phyloP scores from a whole-genome alignment of 2,113 vertebrate species.

The Melanerpes formicivorus region DNA sequence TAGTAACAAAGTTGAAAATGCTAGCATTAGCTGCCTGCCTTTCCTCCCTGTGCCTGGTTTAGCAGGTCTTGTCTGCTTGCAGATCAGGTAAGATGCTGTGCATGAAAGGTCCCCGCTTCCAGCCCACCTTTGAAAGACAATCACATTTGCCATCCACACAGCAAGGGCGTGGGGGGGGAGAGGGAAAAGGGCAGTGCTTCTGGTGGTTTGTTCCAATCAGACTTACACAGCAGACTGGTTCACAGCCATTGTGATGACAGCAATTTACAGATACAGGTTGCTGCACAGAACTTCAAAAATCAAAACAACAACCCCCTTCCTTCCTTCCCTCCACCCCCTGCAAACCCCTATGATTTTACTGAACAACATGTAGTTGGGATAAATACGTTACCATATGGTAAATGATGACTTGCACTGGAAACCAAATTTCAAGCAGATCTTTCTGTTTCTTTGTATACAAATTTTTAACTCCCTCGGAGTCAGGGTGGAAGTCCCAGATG shows the following conservation, averaged over 20 bases:
- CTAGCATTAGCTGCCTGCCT: background rate
- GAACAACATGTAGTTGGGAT: conserved; percentile 15
- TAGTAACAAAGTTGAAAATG: conserved; percentile 16
- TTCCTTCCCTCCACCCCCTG: background rate
- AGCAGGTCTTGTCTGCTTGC: background rate
- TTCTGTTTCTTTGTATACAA: background rate
- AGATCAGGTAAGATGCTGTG: background rate
- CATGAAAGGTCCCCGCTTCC: background rate
- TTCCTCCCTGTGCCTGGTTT: conserved; percentile 2
- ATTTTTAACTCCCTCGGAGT: conserved; percentile 21
- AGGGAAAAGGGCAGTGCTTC: background rate
- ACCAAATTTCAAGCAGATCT: conserved; percentile 32
- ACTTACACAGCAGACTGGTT: background rate
- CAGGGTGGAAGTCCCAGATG: background rate
- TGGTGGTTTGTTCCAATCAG: conserved; percentile 1
- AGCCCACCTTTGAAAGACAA: background rate
- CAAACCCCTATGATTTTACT: conserved; percentile 1
- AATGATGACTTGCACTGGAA: conserved; percentile 55
- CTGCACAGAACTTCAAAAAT: conserved; percentile 27
- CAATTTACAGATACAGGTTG: background rate
- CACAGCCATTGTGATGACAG: background rate
- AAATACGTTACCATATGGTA: conserved; percentile 58
- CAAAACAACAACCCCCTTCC: conserved; percentile 21
- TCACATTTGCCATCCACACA: background rate
- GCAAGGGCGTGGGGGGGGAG: background rate